Base-by-base conservation (phyloP, 2,888 invertebrate genomes). In the Rhorus exstirpatorius region DNA sequence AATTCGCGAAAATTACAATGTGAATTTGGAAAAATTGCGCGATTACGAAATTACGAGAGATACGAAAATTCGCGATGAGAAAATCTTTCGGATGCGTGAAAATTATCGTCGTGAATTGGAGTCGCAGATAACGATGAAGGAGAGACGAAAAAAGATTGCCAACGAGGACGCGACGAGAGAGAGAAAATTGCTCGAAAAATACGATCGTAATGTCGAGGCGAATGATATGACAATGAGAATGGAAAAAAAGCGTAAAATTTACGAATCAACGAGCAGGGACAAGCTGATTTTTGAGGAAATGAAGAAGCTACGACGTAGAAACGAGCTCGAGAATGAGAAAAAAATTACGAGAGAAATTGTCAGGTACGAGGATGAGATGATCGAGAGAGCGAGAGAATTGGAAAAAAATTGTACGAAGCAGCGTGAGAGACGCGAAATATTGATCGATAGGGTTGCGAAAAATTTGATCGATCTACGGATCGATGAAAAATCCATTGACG, bases 1-100 rank as follows among this genome's bases (percentile, higher is more conserved):
- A 92, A 94, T 95, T 86, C 86, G 85, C 38, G 86, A 86, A 24
- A 86, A 86, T 24, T 81, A 84, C 17, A 76, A 60, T 0, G 61
- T 55, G 1, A 85, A 89, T 24, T 14, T 86, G 65, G 75, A 67
- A 14, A 84, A 71, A 21, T 12, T 68, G 6, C 44, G 53, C 0
- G 10, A 61, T 10, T 58, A 70, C 44, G 65, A 84, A 31, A 19
- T 26, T 3, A 24, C 63, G 14, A 70, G 79, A 12, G 38, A 67
- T 1, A 74, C 55, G 10, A 46, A 24, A 44, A 68, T 65, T 4
- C 58, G 68, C 7, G 63, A 77, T 3, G 14, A 24, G 7, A 83
- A 78, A 4, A 49, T 44, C 3, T 71, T 60, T 0, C 65, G 63
- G 61, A 76, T 70, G n/a, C 77, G 79, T 12, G 74, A 79, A 44